Conservation (phyloP, 1,140 invertebrate genomes). For the Latrodectus geometricus region DNA sequence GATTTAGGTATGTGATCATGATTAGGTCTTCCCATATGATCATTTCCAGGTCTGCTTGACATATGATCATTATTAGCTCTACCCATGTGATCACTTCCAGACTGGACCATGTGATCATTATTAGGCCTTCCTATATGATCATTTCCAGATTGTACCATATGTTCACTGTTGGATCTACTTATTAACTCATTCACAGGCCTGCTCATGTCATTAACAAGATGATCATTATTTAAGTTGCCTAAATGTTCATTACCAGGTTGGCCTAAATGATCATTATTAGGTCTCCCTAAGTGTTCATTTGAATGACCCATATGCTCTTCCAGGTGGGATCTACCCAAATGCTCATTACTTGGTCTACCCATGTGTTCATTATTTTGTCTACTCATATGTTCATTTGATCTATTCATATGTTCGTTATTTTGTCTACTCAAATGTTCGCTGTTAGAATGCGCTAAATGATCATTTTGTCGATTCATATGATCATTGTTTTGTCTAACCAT, state of each 20-base stretch:
- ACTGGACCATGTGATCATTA: constrained; percentile 7
- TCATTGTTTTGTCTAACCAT: constrained; percentile 25
- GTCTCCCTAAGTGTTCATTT: constrained; percentile 25
- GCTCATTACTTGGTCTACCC: constrained; percentile 29
- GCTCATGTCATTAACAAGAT: constrained; percentile 44
- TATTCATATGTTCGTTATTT: constrained; percentile 23
- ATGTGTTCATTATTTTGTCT: constrained; percentile 38
- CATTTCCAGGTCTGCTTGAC: constrained; percentile 19
- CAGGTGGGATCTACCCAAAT: constrained; percentile 22
- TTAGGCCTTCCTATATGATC: constrained; percentile 11
- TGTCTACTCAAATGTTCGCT: constrained; percentile 48
- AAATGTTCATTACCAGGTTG: constrained; percentile 41
- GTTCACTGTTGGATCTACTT: constrained; percentile 16
- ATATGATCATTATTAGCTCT: constrained; percentile 44
- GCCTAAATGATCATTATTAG: constrained; percentile 26
- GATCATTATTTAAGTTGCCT: constrained; percentile 51
- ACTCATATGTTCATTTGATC: constrained; percentile 29
- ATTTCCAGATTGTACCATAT: constrained; percentile 20
- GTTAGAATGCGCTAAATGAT: constrained; percentile 24
- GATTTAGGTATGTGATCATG: constrained; percentile 36
- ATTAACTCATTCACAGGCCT: constrained; percentile 33
- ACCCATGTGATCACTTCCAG: constrained; percentile 34
- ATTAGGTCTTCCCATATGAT: constrained; percentile 38
- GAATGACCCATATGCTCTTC: constrained; percentile 45
- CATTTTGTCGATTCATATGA: constrained; percentile 28